Evolutionary conservation across 2,888 invertebrate genomes (phyloP), one percentile per base, ranked within the genome.

Genomic region (Pterobdella sp.): DNA sequence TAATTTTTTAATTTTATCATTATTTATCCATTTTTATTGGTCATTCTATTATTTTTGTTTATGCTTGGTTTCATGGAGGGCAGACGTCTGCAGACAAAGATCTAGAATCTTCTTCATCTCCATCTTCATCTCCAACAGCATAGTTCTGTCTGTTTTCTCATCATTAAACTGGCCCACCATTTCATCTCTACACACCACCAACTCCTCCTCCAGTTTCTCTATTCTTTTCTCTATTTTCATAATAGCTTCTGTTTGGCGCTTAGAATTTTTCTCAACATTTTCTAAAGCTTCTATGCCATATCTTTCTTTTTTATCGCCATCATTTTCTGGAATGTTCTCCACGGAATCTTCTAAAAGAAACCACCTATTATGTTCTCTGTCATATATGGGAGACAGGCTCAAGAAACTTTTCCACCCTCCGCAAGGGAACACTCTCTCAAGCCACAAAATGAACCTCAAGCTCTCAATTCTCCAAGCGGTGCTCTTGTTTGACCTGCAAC

Each of bases 391-490:
- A 7, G 29, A n/a, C 4, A 72, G 60, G 4, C 60, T 29, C 22
- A 69, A 35, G n/a, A 72, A 31, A 7, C 36, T 34, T 1, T 32
- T 29, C 22, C 42, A 34, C 18, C 42, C 42, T 22, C 60, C 36
- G 52, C 66, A 49, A 22, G 74, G 72, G 4, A 72, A 26, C 22
- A 68, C 56, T 35, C 69, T 52, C 52, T 74, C 74, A 18, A 74
- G 26, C 74, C 74, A 74, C 31, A 74, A 66, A n/a, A 69, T 72
- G 63, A 74, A 68, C 29, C 69, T 67, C 56, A 74, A 36, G 35
- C 72, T 74, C n/a, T 73, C 72, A 35, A 72, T 67, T 10, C 74
- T 56, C 74, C 74, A 74, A 1, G 72, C 72, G 1, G 72, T 72
- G 4, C 72, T 65, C 52, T 68, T 68, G 42, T 42, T 34, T 26